Base-by-base conservation (phyloP, 2,888 invertebrate species). In the Parochlus steinenii region DNA sequence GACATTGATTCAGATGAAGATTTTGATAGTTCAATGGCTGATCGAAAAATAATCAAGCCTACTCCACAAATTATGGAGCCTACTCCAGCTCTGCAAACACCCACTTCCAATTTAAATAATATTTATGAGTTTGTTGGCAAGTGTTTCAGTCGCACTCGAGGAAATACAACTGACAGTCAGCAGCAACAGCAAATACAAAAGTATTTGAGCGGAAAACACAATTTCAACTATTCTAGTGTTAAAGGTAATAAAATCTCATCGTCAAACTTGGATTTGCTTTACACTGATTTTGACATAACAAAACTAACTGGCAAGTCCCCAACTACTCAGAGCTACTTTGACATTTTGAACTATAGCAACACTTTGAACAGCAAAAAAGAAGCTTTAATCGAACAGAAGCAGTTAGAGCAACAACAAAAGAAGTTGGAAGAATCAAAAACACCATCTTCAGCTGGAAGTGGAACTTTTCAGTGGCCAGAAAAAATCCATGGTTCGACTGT, bases 231-330 rank as follows among this genome's bases (percentile, higher is more conserved):
- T 12, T 14, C 28, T 5, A 14, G 23, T 18, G 26, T 17, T n/a
- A 27, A 27, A 7, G 17, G 30, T 24, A 20, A 15, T 22, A 36
- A 30, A 19, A 22, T 36, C 11, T 36, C 36, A 12, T 30, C 20
- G n/a, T 36, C 36, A n/a, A 29, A 36, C 18, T 24, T 36, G n/a
- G 30, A 30, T 36, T 18, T 36, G 1, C 28, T 36, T 4, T 44
- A 34, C 41, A 43, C 39, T 31, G 59, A 61, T 42, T 61, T 61
- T 33, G 61, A 61, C 40, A 54, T 61, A 3, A 53, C 53, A 30
- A 56, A 60, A 31, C 46, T 61, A 17, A 61, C 61, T 3, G 61
- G 61, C 14, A 61, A 61, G 44, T 60, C 59, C 46, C 61, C 61
- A 31, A 58, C 58, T 8, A 44, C 43, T 19, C 45, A 46, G 16